Evolutionary conservation across 2,113 vertebrate genomes (phyloP), one percentile per base, ranked within the genome.

Genomic region (Muscicapa adusta): DNA sequence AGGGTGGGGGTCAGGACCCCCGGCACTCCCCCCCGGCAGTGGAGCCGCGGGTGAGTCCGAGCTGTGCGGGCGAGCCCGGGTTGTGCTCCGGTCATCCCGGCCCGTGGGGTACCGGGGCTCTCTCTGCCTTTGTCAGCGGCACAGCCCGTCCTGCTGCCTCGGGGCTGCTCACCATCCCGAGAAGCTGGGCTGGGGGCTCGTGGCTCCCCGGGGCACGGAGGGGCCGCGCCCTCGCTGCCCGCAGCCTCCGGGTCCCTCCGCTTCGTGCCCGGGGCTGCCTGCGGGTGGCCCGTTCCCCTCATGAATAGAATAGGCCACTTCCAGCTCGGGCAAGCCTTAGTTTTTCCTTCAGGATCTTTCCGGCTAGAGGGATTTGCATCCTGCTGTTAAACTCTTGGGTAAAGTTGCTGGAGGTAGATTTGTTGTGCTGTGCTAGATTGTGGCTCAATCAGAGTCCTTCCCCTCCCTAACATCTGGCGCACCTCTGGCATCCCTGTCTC

Each of bases 331-430:
- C 13, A 4, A 3, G 50, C 4, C 9, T 8, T 14, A 3, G 12
- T 15, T 42, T 57, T 62, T 3, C n/a, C 36, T 45, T 28, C 23
- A 0, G 71, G 31, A 0, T 11, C 4, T 77, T 24, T 31, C 24
- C 29, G 1, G 7, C 0, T 0, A 2, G 1, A 3, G 3, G 50
- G 40, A 1, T 12, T 54, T 61, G 5, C 17, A 0, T 29, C 2
- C 42, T 26, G 2, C 54, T 18, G 40, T 26, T 24, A 14, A 38
- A 14, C 12, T 36, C 34, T 3, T 3, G 2, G 47, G 16, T 42
- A 0, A 10, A 25, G 43, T 6, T 20, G 0, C 0, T 1, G 4
- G 71, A 13, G 71, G 33, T 3, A 1, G 68, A 6, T n/a, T 7
- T 6, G 51, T 28, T 4, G 66, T 0, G 0, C 8, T 26, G 3